Conservation (phyloP, 2,888 invertebrate genomes). For the Pseudococcus longispinus region DNA sequence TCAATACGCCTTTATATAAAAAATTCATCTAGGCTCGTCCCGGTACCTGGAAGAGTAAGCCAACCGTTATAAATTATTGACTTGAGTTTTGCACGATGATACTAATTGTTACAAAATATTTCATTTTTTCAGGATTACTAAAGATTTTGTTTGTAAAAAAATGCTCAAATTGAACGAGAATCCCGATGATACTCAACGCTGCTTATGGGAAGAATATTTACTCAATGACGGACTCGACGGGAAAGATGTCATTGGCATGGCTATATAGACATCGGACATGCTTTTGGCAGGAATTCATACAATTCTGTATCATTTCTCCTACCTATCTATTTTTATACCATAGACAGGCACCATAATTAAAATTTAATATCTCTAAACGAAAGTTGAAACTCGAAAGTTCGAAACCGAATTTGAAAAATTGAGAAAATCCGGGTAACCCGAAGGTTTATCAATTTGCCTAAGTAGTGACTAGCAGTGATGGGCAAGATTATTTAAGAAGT, state of each 20-base stretch:
- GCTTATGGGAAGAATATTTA: constrained; percentile 73
- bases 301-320: constrained; percentile 64
- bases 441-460: no score
- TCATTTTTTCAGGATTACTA: not conserved
- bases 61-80: not conserved
- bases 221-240: constrained; percentile 73
- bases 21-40: constrained; percentile 73
- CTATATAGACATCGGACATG: constrained; percentile 83
- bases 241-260: constrained; percentile 83
- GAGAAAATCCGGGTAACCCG: no score
- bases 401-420: no score
- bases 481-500: no score
- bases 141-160: constrained; percentile 42
- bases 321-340: no score
- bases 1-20: constrained; percentile 76
- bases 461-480: no score
- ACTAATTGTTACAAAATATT: not conserved
- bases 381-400: no score
- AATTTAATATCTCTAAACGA: no score
- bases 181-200: not conserved
- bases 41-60: constrained; percentile 71
- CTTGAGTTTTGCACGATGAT: not conserved
- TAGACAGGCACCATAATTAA: no score
- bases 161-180: not conserved
- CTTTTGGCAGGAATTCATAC: constrained; percentile 87